Evolutionary conservation across 2,888 invertebrate genomes (phyloP), one percentile per base, ranked within the genome.

Genomic region (Petrophora chlorosata): DNA sequence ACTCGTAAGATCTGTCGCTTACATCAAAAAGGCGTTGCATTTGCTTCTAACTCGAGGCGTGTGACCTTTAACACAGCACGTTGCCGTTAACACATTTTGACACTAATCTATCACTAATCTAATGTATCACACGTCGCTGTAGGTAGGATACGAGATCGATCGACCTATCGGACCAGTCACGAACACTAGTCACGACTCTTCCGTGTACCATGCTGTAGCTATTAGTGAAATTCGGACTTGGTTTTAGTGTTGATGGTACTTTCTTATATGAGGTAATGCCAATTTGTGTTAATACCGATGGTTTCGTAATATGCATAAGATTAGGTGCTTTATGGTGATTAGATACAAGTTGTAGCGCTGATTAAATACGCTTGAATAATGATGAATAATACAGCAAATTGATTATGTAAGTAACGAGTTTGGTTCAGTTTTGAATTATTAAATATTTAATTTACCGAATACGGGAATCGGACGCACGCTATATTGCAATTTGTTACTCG

Each of bases 121-220:
- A 19, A 13, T 39, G 10, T 13, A 38, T n/a, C 12, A 22, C 19
- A 14, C 15, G 19, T 28, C 38, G 38, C 38, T 38, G 10, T 19
- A 19, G 19, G 23, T 23, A n/a, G n/a, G n/a, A n/a, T n/a, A n/a
- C n/a, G n/a, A 3, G 9, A 25, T 38, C 38, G 28, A 38, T 29
- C 38, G 5, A 16, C 14, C 12, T 15, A 19, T 19, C 28, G 29
- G 15, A 29, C 39, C 12, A 29, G 39, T 39, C 39, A 39, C 39
- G 39, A 39, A 3, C 5, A 5, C 0, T 17, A 12, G 13, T 12
- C 39, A 39, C 39, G 39, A 29, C 28, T 39, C 29, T 39, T 39
- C 39, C 39, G 39, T 19, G 19, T 38, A n/a, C 25, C 19, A 19
- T 14, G 36, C 15, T 28, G 9, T 3, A 10, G 5, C 10, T 15